These are phyloP conservation scores for Paramormyrops hopkinsi DNA, from an alignment of 2,797 vertebrate genomes.

Conservation along the genomic window DNA sequence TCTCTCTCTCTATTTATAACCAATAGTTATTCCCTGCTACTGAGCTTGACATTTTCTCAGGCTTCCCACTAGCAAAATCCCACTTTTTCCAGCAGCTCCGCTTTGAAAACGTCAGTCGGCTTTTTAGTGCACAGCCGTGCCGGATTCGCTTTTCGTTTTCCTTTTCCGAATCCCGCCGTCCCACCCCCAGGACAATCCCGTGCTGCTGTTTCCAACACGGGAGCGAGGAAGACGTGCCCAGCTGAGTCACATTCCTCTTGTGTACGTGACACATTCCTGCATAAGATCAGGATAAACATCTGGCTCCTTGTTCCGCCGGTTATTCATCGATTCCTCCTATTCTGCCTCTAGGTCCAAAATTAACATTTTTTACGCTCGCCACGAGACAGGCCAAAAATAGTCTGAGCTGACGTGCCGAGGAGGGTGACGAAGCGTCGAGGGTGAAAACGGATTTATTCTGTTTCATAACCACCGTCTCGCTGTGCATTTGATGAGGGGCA, in stretches of 20 bases:
- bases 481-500: not conserved
- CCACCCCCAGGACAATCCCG: not conserved
- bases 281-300: constrained; percentile 11
- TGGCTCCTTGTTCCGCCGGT: not conserved
- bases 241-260: not conserved
- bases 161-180: not conserved
- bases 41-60: constrained; percentile 32
- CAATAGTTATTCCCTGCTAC: constrained; percentile 48
- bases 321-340: not conserved
- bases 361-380: not conserved
- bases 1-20: constrained; percentile 1
- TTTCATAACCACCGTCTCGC: not conserved
- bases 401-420: not conserved
- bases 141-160: constrained; percentile 10
- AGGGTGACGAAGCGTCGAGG: not conserved
- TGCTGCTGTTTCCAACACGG: not conserved
- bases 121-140: not conserved
- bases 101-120: not conserved
- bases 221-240: not conserved
- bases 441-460: not conserved
- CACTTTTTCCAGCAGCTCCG: not conserved
- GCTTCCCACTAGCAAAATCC: constrained; percentile 16
- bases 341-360: not conserved
- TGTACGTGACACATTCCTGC: not conserved
- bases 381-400: not conserved